Base-by-base conservation (phyloP, 2,888 invertebrate species). In the Bhutanitis thaidina region DNA sequence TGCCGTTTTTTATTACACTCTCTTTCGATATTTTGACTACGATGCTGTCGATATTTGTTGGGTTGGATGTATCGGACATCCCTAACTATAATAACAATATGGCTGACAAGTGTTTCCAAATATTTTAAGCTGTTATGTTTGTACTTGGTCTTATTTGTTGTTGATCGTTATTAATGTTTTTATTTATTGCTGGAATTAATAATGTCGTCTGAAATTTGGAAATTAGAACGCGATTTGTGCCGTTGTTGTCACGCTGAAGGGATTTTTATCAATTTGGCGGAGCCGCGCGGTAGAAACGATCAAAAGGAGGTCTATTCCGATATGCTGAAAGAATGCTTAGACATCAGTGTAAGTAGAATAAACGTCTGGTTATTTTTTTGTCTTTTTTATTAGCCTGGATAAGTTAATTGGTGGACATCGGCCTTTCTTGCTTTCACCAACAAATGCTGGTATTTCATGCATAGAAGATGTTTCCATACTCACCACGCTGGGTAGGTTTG, bases 231-330 rank as follows among this genome's bases (percentile, higher is more conserved):
- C 12, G 71, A 78, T 55, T 62, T 86, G 45, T 87, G 86, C 57
- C 72, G 86, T 7, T 86, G 86, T 57, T 87, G 86, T 66, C 82
- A 79, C 45, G 64, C 73, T 3, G 79, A 83, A 53, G 86, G 86
- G 8, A 52, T 61, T 9, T 82, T 77, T 56, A 70, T 65, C 49
- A 75, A 73, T 55, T 66, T 87, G 44, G 61, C 71, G 3, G 71
- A 71, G 20, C 65, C 74, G 1, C 64, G 58, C 27, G 45, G 30
- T 10, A 55, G 59, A 35, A 55, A 56, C n/a, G 73, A 62, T 0
- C 44, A 65, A 15, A 61, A 65, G 30, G 77, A 77, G 61, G 59
- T 70, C 7, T 85, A 76, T 61, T 62, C 60, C 0, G 73, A 80
- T 43, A 80, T 86, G 73, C 53, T 87, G 35, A 69, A 67, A 52